Evolutionary conservation across 1,140 invertebrate species (phyloP), one percentile per base, ranked within the genome.

Genomic region (Musca vetustissima): DNA sequence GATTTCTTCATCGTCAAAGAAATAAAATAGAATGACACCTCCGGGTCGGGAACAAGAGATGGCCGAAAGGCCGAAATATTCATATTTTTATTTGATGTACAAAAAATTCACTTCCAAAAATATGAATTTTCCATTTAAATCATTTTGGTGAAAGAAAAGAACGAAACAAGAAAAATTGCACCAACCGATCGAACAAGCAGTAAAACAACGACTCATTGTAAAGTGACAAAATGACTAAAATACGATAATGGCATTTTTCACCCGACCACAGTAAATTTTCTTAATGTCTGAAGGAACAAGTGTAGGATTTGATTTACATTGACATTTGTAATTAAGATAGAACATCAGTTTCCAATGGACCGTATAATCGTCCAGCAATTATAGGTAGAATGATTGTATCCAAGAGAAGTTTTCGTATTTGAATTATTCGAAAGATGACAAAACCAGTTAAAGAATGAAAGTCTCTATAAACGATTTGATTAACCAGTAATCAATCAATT

Each of bases 71-170:
- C 32, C 32, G 57, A 61, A 28, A 32, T 61, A 61, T 61, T 61
- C 57, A 61, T 61, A 61, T 43, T 43, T 61, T 61, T 61, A 61
- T 61, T 61, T 61, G 28, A 61, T 43, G 13, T 43, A 43, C 36
- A 43, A 43, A 43, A 43, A 4, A 61, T 61, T 43, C 19, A 61
- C 36, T 19, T 19, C 28, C 57, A 19, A 61, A 61, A 61, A 61
- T 61, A 61, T 61, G 57, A 61, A 61, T 61, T 61, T 61, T 43
- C 36, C 57, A 61, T 61, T 61, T 61, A 61, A 61, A 36, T 61
- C 57, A 61, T 61, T n/a, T 24, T 43, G 36, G 28, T 61, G 9
- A 43, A 61, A 21, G 36, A 19, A 61, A 61, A 61, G 9, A 9
- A 8, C 28, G n/a, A 7, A 19, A 52, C 19, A 52, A 43, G 4